Conservation (phyloP, 2,797 vertebrate species). For the Masticophis lateralis region DNA sequence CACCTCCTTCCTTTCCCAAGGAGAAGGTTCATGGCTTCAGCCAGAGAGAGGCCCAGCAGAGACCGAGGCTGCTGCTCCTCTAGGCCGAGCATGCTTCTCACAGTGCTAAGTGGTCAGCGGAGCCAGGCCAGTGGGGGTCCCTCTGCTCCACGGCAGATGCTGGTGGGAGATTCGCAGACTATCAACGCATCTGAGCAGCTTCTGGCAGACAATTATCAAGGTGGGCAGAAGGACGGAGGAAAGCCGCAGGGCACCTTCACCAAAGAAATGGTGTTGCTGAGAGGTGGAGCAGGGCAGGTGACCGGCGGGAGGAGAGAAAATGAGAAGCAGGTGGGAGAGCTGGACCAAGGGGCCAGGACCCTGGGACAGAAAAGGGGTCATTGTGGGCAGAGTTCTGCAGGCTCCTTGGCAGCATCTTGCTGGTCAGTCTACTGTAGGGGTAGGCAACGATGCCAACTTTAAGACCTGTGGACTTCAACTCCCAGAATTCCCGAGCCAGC, state of each 20-base stretch:
- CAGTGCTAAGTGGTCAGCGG: not conserved
- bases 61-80: not conserved
- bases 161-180: slow-evolving; percentile 59
- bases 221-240: slow-evolving; percentile 59
- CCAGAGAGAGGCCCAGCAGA: not conserved
- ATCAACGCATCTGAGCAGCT: slow-evolving; percentile 48
- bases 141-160: slow-evolving; percentile 21
- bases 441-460: no score
- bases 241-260: slow-evolving; percentile 60
- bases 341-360: not conserved
- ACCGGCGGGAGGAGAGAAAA: not conserved
- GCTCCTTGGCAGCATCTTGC: not conserved
- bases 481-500: no score
- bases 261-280: slow-evolving; percentile 39
- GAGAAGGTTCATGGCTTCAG: not conserved
- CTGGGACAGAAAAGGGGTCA: not conserved
- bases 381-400: not conserved
- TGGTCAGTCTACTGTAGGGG: not conserved
- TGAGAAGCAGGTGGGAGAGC: not conserved
- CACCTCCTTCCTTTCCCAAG: not conserved
- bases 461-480: no score
- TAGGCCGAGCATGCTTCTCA: not conserved
- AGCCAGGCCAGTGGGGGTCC: slow-evolving; percentile 50
- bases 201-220: slow-evolving; percentile 69
- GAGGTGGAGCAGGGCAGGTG: not conserved